Base-by-base conservation (phyloP, 2,797 vertebrate genomes). In the Apogon hyalosoma region DNA sequence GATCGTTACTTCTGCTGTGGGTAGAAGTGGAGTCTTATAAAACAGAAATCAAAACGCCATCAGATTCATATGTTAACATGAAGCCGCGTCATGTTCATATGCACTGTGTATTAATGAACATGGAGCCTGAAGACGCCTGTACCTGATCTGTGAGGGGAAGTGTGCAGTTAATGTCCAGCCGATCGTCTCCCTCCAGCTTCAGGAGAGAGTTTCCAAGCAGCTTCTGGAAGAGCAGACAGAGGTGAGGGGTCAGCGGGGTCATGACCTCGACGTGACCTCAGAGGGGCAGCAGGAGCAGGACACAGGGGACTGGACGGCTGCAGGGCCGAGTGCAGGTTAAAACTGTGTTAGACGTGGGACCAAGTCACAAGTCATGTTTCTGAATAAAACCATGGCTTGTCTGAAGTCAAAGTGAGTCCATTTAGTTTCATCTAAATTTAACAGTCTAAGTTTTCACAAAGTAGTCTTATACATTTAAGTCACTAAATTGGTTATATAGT, bases 121-220 rank as follows among this genome's bases (percentile, higher is more conserved):
- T 31, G 21, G 21, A 24, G 21, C 21, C 2, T 24, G 21, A 24
- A 24, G 21, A 24, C 21, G 21, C 5, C 0, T 0, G 24, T 91
- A 98, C 98, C 97, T 99, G 97, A 80, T 99, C 98, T 6, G 97
- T 99, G 79, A 99, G 96, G 10, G 98, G 98, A 68, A 99, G 94
- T 0, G 97, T 99, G 88, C 98, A 99, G 89, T 99, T 99, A 76
- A 99, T 98, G 77, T 99, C 98, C 77, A 99, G 92, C 16, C 98
- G 93, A 66, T 99, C 98, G 55, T 99, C 98, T 65, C 98, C 98
- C 87, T 99, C 98, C 53, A 99, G 92, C 76, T 99, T 99, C 64
- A 99, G 88, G 58, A 99, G 92, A 50, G 98, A 99, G 89, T 99
- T 99, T 60, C 98, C 98, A 0, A 99, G 94, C 58, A 99, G 88